phyloP scores from a whole-genome alignment of 2,888 invertebrate genomes.

The Cyclophora punctaria region DNA sequence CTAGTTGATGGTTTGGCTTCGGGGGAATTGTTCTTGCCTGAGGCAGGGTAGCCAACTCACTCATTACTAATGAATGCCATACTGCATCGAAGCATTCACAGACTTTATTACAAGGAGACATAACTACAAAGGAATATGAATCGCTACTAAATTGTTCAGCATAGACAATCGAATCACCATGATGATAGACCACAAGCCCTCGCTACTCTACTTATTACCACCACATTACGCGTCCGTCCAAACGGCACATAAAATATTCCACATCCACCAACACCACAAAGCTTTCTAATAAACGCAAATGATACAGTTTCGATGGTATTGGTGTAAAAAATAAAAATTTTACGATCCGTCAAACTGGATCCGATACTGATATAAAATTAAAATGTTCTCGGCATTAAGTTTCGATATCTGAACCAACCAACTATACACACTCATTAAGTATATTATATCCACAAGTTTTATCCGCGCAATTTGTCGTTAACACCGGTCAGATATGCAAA shows the following conservation, averaged over 20 bases:
- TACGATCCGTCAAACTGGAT: constrained; percentile 35
- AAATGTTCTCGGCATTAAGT: constrained; percentile 38
- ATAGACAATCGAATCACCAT: constrained; percentile 23
- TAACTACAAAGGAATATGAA: constrained; percentile 22
- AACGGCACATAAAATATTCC: constrained; percentile 4
- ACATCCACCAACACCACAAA: constrained; percentile 8
- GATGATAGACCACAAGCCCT: constrained; percentile 24
- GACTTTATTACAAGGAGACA: constrained; percentile 33
- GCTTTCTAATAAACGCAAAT: constrained; percentile 21
- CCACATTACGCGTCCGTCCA: not conserved
- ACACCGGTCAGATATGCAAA: constrained; percentile 48
- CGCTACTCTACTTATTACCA: not conserved
- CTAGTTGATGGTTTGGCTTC: constrained; percentile 23
- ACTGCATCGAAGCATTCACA: constrained; percentile 28
- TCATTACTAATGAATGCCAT: constrained; percentile 25
- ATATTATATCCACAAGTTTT: constrained; percentile 19
- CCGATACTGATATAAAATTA: constrained; percentile 36
- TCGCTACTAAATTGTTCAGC: constrained; percentile 22
- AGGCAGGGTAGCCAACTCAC: constrained; percentile 23
- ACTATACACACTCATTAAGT: constrained; percentile 21
- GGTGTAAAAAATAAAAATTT: constrained; percentile 40
- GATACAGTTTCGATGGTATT: constrained; percentile 29
- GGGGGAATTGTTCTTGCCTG: constrained; percentile 31
- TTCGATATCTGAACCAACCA: constrained; percentile 26
- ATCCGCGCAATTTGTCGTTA: constrained; percentile 55